Percentiles rank a stretch among this genome's conserved stretches.
phyloP scores from a whole-genome alignment of 2,888 invertebrate species.

The Himalopsyche anomala region DNA sequence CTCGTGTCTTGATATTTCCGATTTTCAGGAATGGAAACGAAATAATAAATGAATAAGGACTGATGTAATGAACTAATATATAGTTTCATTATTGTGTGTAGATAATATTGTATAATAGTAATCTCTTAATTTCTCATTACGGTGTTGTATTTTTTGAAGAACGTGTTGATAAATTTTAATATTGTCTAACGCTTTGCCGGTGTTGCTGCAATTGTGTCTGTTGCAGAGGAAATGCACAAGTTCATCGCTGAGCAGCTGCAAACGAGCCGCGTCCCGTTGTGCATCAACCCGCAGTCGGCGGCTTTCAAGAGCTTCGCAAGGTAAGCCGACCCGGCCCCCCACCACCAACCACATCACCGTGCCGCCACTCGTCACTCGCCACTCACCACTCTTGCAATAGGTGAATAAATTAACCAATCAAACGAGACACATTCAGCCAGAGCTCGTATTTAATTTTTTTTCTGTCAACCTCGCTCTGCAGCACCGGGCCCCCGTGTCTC shows the following conservation, averaged over 20 bases:
- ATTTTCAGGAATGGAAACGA: too few relatives aligned
- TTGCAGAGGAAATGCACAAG: conserved; percentile 98
- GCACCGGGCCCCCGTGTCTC: conserved; percentile 10
- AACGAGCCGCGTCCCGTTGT: conserved; percentile 96
- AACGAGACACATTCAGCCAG: conserved; percentile 52
- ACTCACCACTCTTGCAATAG: conserved; percentile 60
- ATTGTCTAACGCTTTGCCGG: conserved; percentile 34
- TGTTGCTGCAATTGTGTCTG: conserved; percentile 55
- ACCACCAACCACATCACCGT: conserved; percentile 67
- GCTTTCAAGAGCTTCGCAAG: conserved; percentile 99
- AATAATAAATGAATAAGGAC: too few relatives aligned
- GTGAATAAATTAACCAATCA: conserved; percentile 65
- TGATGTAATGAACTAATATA: too few relatives aligned
- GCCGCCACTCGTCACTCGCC: conserved; percentile 67
- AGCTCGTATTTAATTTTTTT: conserved; percentile 63
- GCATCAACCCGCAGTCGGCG: conserved; percentile 99
- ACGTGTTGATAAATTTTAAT: background rate
- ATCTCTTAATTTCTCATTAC: too few relatives aligned
- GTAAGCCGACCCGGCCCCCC: conserved; percentile 80
- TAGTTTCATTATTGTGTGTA: too few relatives aligned
- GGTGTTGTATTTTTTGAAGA: background rate
- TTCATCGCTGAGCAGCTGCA: conserved; percentile 98
- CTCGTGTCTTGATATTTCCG: too few relatives aligned
- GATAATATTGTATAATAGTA: too few relatives aligned
- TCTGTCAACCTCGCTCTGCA: conserved; percentile 42